phyloP scores from a whole-genome alignment of 2,113 vertebrate species.

The Megaleporinus macrocephalus region DNA sequence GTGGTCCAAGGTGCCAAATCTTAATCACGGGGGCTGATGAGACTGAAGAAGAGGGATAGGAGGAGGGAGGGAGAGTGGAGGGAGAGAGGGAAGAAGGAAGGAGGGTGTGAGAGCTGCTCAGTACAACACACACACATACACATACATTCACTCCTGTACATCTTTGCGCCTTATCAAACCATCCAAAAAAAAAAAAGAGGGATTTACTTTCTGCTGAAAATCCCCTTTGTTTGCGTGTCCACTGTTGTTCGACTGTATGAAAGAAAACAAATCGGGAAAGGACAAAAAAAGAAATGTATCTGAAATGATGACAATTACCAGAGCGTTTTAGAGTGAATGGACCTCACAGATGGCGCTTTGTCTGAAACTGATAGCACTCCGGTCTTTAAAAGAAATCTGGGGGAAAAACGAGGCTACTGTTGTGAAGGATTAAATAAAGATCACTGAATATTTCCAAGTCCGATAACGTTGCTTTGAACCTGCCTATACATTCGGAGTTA shows the following conservation, averaged over 20 bases:
- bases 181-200: conserved; percentile 51
- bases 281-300: conserved; percentile 42
- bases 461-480: conserved; percentile 32
- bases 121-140: conserved; percentile 60
- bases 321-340: conserved; percentile 46
- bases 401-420: conserved; percentile 12
- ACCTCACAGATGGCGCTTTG: conserved; percentile 60
- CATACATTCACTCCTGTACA: conserved; percentile 54
- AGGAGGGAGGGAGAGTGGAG: conserved; percentile 36
- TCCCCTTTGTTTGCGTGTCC: conserved; percentile 36
- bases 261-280: conserved; percentile 43
- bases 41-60: conserved; percentile 61
- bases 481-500: background rate
- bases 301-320: conserved; percentile 43
- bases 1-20: conserved; percentile 75
- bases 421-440: conserved; percentile 18
- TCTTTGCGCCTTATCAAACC: conserved; percentile 53
- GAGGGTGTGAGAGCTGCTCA: conserved; percentile 63
- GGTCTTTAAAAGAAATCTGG: conserved; percentile 44
- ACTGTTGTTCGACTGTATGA: conserved; percentile 43
- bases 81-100: conserved; percentile 27
- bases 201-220: conserved; percentile 43
- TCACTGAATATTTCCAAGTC: conserved; percentile 18
- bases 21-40: conserved; percentile 70
- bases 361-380: conserved; percentile 50